phyloP scores from a whole-genome alignment of 2,113 vertebrate genomes.

The Bubo scandiacus region DNA sequence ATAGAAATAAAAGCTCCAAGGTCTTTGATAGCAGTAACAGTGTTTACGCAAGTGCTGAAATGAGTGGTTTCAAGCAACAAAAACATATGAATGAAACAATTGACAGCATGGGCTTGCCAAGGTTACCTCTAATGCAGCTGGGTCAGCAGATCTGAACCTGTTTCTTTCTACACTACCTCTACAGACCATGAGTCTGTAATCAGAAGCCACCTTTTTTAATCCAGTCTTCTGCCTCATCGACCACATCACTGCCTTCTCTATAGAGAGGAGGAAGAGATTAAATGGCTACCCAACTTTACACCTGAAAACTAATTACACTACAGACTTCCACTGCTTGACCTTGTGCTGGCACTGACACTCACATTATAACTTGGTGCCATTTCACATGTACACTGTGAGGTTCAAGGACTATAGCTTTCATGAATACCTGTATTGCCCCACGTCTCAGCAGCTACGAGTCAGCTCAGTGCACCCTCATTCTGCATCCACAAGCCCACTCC shows the following conservation, averaged over 20 bases:
- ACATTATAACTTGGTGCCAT: accelerated
- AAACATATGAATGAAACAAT: background rate
- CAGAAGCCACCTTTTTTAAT: background rate
- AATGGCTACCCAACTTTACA: background rate
- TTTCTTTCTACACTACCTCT: background rate
- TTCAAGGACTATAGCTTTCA: background rate
- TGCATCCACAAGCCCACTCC: background rate
- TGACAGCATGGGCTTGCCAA: background rate
- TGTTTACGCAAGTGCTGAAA: slow-evolving; percentile 40
- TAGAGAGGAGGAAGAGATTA: accelerated
- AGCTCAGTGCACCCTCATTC: background rate
- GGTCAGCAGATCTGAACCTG: background rate
- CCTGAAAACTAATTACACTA: background rate
- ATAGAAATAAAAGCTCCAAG: slow-evolving; percentile 13
- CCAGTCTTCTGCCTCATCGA: background rate
- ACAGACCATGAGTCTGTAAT: background rate
- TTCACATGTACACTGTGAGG: accelerated
- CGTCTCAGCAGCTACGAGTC: accelerated
- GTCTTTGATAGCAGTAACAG: background rate
- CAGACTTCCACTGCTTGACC: background rate
- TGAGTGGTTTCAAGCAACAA: slow-evolving; percentile 2
- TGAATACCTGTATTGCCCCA: background rate
- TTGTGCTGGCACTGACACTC: background rate
- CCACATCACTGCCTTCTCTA: background rate
- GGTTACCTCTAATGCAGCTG: background rate